Evolutionary conservation across 2,888 invertebrate species (phyloP).

Genomic region (Dermolepida albohirtum): DNA sequence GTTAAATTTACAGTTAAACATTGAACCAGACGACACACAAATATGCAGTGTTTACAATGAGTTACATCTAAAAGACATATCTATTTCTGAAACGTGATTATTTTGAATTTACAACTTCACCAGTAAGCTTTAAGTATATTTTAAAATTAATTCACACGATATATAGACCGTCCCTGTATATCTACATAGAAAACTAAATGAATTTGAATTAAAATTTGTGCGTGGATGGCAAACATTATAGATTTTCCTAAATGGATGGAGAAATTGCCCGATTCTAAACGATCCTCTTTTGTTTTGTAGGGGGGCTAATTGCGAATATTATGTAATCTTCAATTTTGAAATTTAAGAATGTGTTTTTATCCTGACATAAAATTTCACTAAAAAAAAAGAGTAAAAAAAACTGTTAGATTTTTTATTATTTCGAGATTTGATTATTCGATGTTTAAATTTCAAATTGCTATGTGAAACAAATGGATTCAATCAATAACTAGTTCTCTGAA

Average conservation of each 20-base stretch:
- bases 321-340: slow-evolving; percentile 37
- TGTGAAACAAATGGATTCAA: slow-evolving; percentile 65
- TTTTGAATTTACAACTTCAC: slow-evolving; percentile 18
- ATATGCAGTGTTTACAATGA: slow-evolving; percentile 16
- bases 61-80: slow-evolving; percentile 15
- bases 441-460: slow-evolving; percentile 50
- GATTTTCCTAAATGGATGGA: slow-evolving; percentile 48
- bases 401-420: slow-evolving; percentile 58
- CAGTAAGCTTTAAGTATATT: slow-evolving; percentile 12
- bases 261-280: slow-evolving; percentile 44
- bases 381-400: slow-evolving; percentile 42
- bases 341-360: slow-evolving; percentile 30
- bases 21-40: slow-evolving; percentile 5
- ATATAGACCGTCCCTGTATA: slow-evolving; percentile 38
- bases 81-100: slow-evolving; percentile 9
- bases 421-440: slow-evolving; percentile 52
- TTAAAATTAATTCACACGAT: slow-evolving; percentile 27
- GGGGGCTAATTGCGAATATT: slow-evolving; percentile 46
- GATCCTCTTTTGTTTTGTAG: slow-evolving; percentile 48
- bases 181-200: slow-evolving; percentile 30
- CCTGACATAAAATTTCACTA: slow-evolving; percentile 35
- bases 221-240: slow-evolving; percentile 49
- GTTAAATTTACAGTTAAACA: slow-evolving; percentile 9
- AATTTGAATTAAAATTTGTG: slow-evolving; percentile 44
- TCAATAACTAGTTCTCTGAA: slow-evolving; percentile 50